Base-by-base conservation (phyloP, 1,140 invertebrate species). In the Drosophila punjabiensis region DNA sequence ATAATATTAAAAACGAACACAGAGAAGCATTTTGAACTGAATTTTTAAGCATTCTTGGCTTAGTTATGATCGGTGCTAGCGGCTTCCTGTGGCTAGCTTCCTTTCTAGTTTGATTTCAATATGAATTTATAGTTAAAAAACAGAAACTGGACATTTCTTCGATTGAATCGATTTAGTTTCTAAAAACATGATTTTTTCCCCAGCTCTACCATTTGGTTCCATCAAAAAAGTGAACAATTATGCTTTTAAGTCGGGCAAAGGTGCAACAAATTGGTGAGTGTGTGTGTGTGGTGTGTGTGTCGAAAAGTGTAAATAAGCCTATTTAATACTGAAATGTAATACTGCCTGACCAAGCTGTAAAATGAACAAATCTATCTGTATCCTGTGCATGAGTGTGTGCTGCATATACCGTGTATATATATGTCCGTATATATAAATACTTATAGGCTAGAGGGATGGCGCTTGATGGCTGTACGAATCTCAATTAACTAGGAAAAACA, bases 261-360 rank as follows among this genome's bases (percentile, higher is more conserved):
- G 81, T 84, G 81, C 81, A 84, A 85, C 73, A 74, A 78, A 85
- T 78, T 37, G 59, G n/a, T 61, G 33, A 60, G 9, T 30, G 14
- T n/a, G 30, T n/a, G 50, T 52, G 20, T 63, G n/a, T n/a, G n/a
- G n/a, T n/a, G 14, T 11, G 50, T 33, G 30, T 76, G 24, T 47
- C 13, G 18, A 30, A 53, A 58, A 47, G 43, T 75, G 14, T 35
- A 76, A 67, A 71, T 78, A 52, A 74, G 47, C 55, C 58, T 62
- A 48, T 70, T 61, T 76, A 80, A 78, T 82, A 80, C 58, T 82
- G 62, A 74, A 56, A 53, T 63, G 33, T 59, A 68, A 68, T 68
- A 39, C 58, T 67, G 45, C 35, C 58, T 58, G 45, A 45, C 47
- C 48, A 47, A 52, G 55, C 76, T 58, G 55, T 53, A 39, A 52